Evolutionary conservation across 2,113 vertebrate species (phyloP).

Genomic region (Solea senegalensis): DNA sequence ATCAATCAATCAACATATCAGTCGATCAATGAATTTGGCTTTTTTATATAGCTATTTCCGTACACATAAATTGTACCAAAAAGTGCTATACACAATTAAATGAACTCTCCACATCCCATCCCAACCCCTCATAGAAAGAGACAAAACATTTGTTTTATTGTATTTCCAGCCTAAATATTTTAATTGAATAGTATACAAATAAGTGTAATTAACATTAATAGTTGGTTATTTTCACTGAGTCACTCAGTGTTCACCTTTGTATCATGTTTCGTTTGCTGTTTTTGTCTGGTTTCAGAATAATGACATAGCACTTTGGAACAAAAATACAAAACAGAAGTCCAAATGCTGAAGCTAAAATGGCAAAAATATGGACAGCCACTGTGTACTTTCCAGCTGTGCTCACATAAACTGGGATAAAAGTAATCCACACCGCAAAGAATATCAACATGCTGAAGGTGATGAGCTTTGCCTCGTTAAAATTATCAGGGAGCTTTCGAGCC

Average conservation of each 20-base stretch:
- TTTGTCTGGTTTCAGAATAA: constrained; percentile 74
- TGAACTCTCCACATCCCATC: no score
- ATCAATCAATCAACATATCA: no score
- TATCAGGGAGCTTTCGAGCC: constrained; percentile 77
- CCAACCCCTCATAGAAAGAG: no score
- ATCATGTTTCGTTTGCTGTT: constrained; percentile 79
- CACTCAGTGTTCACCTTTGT: neutral
- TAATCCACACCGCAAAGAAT: constrained; percentile 81
- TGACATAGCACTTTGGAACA: constrained; percentile 78
- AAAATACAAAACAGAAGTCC: constrained; percentile 80
- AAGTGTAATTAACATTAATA: no score
- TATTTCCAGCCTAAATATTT: no score
- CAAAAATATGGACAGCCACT: constrained; percentile 82
- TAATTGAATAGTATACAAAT: no score
- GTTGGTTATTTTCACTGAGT: neutral
- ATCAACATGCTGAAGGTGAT: constrained; percentile 85
- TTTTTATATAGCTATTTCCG: no score
- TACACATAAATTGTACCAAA: no score
- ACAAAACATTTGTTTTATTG: no score
- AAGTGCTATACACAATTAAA: no score
- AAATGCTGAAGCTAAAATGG: constrained; percentile 78
- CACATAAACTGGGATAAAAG: constrained; percentile 81
- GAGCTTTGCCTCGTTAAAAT: constrained; percentile 82
- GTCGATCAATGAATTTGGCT: no score
- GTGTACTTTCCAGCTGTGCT: constrained; percentile 82